phyloP scores from a whole-genome alignment of 2,797 vertebrate species.

The Coendou prehensilis region DNA sequence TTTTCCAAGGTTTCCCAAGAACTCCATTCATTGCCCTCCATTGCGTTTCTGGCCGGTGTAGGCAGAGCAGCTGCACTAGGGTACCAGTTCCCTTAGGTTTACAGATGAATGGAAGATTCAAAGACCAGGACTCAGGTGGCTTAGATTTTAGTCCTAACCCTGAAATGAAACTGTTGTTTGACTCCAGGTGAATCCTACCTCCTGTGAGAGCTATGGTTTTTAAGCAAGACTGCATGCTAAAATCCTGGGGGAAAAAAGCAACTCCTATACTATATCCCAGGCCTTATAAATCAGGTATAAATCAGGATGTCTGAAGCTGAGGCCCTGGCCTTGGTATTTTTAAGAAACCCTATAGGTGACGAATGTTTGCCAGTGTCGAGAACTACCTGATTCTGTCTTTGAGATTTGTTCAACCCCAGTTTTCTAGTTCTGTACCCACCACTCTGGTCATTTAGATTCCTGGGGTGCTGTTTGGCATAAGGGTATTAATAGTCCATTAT shows the following conservation, averaged over 20 bases:
- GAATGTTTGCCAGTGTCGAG: background rate
- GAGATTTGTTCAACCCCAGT: background rate
- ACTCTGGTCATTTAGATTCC: background rate
- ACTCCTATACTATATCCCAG: background rate
- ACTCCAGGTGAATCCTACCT: background rate
- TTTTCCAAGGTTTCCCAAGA: background rate
- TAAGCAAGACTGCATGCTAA: background rate
- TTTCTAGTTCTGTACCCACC: background rate
- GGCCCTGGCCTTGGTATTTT: background rate
- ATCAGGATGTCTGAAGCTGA: background rate
- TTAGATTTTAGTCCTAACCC: slow-evolving; percentile 29
- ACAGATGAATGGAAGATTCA: background rate
- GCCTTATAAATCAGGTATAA: background rate
- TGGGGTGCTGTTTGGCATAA: background rate
- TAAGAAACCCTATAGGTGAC: background rate
- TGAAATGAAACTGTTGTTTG: slow-evolving; percentile 17
- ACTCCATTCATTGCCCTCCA: background rate
- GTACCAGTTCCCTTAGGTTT: background rate
- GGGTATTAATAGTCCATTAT: background rate
- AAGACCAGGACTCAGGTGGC: background rate
- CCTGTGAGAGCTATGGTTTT: background rate
- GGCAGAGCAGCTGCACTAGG: background rate
- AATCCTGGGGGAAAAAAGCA: background rate
- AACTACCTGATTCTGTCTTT: background rate
- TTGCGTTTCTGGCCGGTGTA: background rate